Percentiles rank a stretch among this genome's conserved stretches.
phyloP scores from a whole-genome alignment of 2,888 invertebrate genomes.

The Nemapogon koenigi region DNA sequence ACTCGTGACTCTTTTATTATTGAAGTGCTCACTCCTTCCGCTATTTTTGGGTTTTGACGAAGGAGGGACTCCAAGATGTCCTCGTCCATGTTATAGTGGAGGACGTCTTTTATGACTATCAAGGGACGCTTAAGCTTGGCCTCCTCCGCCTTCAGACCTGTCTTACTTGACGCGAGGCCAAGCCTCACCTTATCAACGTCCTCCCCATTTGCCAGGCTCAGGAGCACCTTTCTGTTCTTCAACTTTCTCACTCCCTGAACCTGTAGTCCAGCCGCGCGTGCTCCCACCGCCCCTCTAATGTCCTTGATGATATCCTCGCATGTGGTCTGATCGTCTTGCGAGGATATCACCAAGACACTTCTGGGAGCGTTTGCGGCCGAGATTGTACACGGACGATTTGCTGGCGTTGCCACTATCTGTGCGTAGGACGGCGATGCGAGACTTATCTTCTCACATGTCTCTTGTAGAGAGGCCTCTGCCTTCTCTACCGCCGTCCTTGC shows the following conservation, averaged over 20 bases:
- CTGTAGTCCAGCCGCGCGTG: conserved; percentile 9
- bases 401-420: too few relatives aligned
- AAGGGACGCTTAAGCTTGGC: conserved; percentile 16
- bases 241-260: conserved; percentile 12
- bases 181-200: conserved; percentile 11
- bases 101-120: conserved; percentile 11
- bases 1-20: not conserved
- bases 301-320: conserved; percentile 10
- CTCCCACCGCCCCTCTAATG: conserved; percentile 7
- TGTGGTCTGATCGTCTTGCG: conserved; percentile 9
- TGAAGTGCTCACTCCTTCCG: not conserved
- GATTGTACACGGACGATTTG: too few relatives aligned
- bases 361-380: too few relatives aligned
- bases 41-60: conserved; percentile 2
- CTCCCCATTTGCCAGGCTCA: not conserved
- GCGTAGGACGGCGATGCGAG: too few relatives aligned
- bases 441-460: too few relatives aligned
- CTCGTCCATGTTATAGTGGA: conserved; percentile 10
- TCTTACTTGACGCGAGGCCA: conserved; percentile 5
- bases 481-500: too few relatives aligned
- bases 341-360: too few relatives aligned
- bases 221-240: conserved; percentile 12
- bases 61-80: conserved; percentile 4
- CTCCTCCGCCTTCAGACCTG: conserved; percentile 11
- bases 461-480: too few relatives aligned